Conservation (phyloP, 2,113 vertebrate genomes). For the Thalassoma bifasciatum region DNA sequence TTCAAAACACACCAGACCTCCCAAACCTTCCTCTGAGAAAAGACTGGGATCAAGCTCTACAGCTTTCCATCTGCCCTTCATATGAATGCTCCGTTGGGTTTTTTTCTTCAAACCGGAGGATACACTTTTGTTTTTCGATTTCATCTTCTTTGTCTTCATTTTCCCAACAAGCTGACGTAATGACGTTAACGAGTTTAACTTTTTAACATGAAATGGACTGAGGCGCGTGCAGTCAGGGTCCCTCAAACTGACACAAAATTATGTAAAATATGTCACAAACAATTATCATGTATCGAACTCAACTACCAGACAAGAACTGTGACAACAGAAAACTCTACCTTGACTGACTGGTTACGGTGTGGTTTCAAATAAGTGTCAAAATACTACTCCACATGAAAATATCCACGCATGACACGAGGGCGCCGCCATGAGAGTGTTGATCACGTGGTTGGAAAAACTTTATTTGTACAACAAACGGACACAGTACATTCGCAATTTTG, state of each 20-base stretch:
- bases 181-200: background rate
- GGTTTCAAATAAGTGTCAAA: background rate
- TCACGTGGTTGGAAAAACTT: conserved; percentile 76
- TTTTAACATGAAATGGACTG: background rate
- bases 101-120: conserved; percentile 25
- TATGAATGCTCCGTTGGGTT: conserved; percentile 82
- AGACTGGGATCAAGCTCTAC: conserved; percentile 88
- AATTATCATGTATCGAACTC: rapidly evolving
- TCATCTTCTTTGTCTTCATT: conserved; percentile 85
- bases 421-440: conserved; percentile 76
- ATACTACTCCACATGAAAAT: background rate
- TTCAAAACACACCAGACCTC: conserved; percentile 92
- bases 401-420: conserved; percentile 64
- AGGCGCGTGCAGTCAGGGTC: background rate
- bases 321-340: background rate
- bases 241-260: background rate
- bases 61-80: conserved; percentile 89
- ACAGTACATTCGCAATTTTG: background rate
- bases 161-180: conserved; percentile 29
- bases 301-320: background rate
- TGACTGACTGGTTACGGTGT: too few relatives aligned
- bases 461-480: conserved; percentile 8
- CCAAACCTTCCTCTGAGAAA: conserved; percentile 89
- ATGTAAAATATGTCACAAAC: too few relatives aligned
- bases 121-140: conserved; percentile 52